Percentiles rank a stretch among this genome's conserved stretches.
Conservation (phyloP, 2,888 invertebrate genomes). For the Clanis bilineata region DNA sequence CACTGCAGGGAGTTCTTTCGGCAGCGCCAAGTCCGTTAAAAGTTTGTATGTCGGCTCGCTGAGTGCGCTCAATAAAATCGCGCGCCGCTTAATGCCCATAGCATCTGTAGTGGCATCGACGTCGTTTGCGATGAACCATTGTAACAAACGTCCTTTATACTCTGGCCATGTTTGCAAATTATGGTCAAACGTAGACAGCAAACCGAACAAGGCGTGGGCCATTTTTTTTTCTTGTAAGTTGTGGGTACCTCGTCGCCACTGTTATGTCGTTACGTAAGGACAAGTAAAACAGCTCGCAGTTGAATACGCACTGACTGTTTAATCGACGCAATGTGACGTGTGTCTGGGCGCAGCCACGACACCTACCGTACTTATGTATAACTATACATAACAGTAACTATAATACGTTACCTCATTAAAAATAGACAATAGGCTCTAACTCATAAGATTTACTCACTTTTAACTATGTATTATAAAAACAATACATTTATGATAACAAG, state of each 20-base stretch:
- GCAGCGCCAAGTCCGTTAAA: conserved; percentile 25
- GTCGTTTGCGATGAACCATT: conserved; percentile 27
- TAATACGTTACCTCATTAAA: no score
- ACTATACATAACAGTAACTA: no score
- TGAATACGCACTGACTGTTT: no score
- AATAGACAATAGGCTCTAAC: no score
- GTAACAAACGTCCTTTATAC: conserved; percentile 21
- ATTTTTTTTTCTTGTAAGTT: neutral
- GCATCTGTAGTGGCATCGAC: conserved; percentile 15
- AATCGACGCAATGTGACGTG: no score
- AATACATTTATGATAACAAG: no score
- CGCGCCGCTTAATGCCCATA: conserved; percentile 20
- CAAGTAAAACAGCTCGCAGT: no score
- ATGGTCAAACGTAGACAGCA: conserved; percentile 25
- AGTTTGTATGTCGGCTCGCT: conserved; percentile 26
- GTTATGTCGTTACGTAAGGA: neutral
- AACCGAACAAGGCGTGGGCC: conserved; percentile 14
- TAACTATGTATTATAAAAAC: no score
- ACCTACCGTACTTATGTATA: no score
- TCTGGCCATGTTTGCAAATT: conserved; percentile 22
- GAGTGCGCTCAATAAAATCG: conserved; percentile 28
- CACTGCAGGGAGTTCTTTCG: conserved; percentile 19
- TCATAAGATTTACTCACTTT: no score
- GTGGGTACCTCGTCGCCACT: neutral
- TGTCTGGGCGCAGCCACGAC: no score